Conservation (phyloP, 1,140 invertebrate genomes). For the Pinna nobilis region DNA sequence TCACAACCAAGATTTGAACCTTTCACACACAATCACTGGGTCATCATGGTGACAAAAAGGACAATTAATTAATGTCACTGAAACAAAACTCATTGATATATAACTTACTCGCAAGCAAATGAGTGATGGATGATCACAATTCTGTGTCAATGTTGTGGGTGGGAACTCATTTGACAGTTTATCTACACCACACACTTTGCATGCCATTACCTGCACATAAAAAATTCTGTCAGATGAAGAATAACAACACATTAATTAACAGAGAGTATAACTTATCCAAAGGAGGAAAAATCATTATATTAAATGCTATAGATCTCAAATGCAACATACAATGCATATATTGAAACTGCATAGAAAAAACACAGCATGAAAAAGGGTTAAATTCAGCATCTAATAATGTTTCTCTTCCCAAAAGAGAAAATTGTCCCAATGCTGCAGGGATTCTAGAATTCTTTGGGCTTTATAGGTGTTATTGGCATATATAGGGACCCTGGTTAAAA, state of each 20-base stretch:
- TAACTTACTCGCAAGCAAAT: slow-evolving; percentile 38
- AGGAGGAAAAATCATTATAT: too few relatives aligned
- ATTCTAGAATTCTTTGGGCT: too few relatives aligned
- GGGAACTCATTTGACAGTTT: slow-evolving; percentile 50
- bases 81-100: background rate
- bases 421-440: too few relatives aligned
- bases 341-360: too few relatives aligned
- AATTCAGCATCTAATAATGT: too few relatives aligned
- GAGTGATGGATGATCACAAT: slow-evolving; percentile 46
- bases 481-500: too few relatives aligned
- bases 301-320: too few relatives aligned
- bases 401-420: too few relatives aligned
- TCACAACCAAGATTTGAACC: background rate
- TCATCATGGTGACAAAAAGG: background rate
- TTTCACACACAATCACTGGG: background rate
- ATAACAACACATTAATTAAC: background rate
- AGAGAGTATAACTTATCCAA: too few relatives aligned
- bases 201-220: background rate
- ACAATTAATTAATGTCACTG: background rate
- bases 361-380: too few relatives aligned
- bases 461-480: too few relatives aligned
- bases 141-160: slow-evolving; percentile 19
- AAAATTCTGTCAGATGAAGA: background rate
- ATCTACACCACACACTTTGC: slow-evolving; percentile 22
- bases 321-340: too few relatives aligned